phyloP scores from a whole-genome alignment of 2,113 vertebrate species.

The Muscicapa adusta region DNA sequence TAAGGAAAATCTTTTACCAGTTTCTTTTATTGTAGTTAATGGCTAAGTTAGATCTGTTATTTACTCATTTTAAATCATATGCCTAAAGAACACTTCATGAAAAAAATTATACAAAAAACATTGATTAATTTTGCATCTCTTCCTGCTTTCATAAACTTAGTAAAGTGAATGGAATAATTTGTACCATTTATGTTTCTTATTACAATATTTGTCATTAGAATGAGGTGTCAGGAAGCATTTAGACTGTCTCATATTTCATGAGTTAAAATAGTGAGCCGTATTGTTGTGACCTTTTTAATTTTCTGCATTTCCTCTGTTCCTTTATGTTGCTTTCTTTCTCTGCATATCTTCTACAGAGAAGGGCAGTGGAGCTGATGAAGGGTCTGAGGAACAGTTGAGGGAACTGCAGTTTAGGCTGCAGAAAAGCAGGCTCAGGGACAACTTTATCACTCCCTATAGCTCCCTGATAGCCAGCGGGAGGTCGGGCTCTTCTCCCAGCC shows the following conservation, averaged over 20 bases:
- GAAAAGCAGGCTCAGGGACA: neutral
- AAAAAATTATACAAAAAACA: neutral
- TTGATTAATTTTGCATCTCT: conserved; percentile 20
- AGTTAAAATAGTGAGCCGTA: neutral
- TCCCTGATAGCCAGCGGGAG: neutral
- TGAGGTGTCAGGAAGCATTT: conserved; percentile 24
- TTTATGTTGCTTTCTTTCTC: neutral
- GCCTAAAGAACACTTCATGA: neutral
- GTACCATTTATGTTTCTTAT: conserved; percentile 18
- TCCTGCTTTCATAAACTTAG: conserved; percentile 33
- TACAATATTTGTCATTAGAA: conserved; percentile 43
- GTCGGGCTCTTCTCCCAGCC: neutral
- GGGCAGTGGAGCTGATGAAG: neutral
- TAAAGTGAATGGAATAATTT: conserved; percentile 39
- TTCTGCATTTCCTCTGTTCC: neutral
- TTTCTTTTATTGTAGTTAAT: neutral
- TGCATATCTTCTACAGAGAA: neutral
- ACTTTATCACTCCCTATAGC: neutral
- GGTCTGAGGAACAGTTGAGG: neutral
- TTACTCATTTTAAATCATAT: neutral
- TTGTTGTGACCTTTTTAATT: conserved; percentile 29
- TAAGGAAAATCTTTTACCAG: neutral
- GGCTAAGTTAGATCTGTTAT: neutral
- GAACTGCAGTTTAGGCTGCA: neutral
- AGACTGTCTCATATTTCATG: neutral